Base-by-base conservation (phyloP, 2,113 vertebrate species). In the Brachypteracias leptosomus region DNA sequence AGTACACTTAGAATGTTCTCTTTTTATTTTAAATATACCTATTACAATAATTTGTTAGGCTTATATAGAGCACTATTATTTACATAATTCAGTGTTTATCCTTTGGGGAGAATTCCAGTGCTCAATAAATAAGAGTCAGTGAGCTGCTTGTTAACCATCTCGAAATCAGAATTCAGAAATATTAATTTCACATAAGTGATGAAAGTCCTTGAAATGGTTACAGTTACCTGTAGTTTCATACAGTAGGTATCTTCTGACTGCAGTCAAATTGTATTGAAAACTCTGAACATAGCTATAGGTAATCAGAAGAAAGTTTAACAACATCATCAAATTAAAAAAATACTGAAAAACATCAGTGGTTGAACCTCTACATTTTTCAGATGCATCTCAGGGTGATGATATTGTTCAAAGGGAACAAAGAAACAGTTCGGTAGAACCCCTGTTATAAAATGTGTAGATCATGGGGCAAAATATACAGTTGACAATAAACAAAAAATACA, bases 1-100 rank as follows among this genome's bases (percentile, higher is more conserved):
- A 67, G 24, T 86, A 91, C 83, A 83, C 81, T 97, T 96, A 96
- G 93, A 96, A 96, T 95, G 88, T 97, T 96, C 71, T 96, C 61
- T 96, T 98, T 96, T 98, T 98, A 98, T 98, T 98, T 98, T 98
- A 98, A 98, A 98, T 98, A 97, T 97, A 96, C 81, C 91, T 97
- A 97, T 97, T 97, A 98, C 98, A 98, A 89, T 94, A 97, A 96
- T 96, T 97, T 94, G 91, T 98, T 98, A 98, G 93, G 96, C 70
- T 93, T 89, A 92, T 97, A 97, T 95, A 95, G 95, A 97, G 88
- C 93, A 97, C 89, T 94, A 89, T 97, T 98, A 98, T 98, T 98
- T 98, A 97, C 97, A 98, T 77, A 96, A 80, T 92, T 88, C 96
- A 97, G 90, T 95, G 92, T 97, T 94, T 97, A 73, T 94, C 68